Evolutionary conservation across 1,140 invertebrate genomes (phyloP), one percentile per base, ranked within the genome.

Genomic region (Drosophila guanche): DNA sequence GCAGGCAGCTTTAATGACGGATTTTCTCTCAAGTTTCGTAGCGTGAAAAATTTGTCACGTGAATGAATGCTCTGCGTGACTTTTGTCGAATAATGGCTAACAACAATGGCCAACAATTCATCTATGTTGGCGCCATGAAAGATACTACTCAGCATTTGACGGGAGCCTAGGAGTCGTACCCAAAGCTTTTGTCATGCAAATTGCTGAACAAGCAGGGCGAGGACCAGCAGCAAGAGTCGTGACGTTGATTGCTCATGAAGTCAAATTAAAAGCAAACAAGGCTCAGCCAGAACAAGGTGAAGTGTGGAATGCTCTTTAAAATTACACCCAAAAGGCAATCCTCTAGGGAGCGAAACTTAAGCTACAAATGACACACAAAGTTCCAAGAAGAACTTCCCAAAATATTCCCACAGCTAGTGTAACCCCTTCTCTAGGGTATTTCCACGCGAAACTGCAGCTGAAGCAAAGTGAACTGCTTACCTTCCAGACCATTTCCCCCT

Each of bases 171-270:
- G 27, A 37, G 33, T 10, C 33, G 3, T 27, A 51, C 57, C 55
- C 43, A 53, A 58, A 62, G 79, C 80, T 73, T 84, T 84, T 84
- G 76, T 84, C 80, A 84, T 84, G 80, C 80, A 84, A 84, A 85
- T 85, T 70, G 71, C 60, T 76, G 51, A 84, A 79, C 75, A 71
- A 79, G 80, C 59, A 53, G 56, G 52, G 61, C 74, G 70, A 37
- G 33, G 27, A 33, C 7, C 29, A 33, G 29, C 0, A 33, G 7
- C 7, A 8, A 12, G 7, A 37, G 33, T 37, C 33, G 50, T 56
- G 65, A 68, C 62, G 65, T 68, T 68, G 65, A 68, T 68, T 68
- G 65, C 33, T 68, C 65, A 68, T 68, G 65, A 68, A 68, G 50
- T 27, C 37, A 67, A 84, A 84, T 84, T 84, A 79, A 84, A 84